Percentiles rank a stretch among this genome's conserved stretches.
Conservation (phyloP, 2,113 vertebrate species). For the Neofelis nebulosa region DNA sequence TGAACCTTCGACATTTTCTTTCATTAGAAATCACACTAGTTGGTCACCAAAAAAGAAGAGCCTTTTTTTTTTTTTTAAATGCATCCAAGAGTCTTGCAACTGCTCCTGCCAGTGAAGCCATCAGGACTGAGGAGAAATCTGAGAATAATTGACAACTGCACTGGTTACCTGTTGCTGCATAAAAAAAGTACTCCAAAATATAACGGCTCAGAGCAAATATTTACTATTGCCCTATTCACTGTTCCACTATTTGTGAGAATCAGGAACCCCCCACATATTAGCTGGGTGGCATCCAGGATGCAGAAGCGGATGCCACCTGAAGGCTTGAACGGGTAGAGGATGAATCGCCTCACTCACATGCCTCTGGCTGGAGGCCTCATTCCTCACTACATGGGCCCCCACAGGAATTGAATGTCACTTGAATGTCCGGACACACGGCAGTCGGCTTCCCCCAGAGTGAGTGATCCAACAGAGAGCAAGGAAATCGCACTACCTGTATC, state of each 20-base stretch:
- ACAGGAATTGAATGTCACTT: not conserved
- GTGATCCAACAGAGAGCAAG: not conserved
- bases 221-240: not conserved
- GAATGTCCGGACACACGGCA: not conserved
- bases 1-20: not conserved
- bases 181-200: not conserved
- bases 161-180: not conserved
- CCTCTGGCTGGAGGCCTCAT: not conserved
- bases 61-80: not conserved
- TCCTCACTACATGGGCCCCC: not conserved
- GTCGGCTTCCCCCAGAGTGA: not conserved
- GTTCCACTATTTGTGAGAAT: not conserved
- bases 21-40: not conserved
- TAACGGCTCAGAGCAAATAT: not conserved
- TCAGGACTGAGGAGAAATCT: not conserved
- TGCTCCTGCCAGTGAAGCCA: not conserved
- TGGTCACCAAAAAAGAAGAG: not conserved
- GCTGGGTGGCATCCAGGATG: not conserved
- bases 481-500: not conserved
- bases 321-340: not conserved
- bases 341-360: not conserved
- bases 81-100: not conserved
- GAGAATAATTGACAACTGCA: not conserved
- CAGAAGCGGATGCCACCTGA: not conserved
- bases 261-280: not conserved